Conservation (phyloP, 2,888 invertebrate species). For the Apamea anceps region DNA sequence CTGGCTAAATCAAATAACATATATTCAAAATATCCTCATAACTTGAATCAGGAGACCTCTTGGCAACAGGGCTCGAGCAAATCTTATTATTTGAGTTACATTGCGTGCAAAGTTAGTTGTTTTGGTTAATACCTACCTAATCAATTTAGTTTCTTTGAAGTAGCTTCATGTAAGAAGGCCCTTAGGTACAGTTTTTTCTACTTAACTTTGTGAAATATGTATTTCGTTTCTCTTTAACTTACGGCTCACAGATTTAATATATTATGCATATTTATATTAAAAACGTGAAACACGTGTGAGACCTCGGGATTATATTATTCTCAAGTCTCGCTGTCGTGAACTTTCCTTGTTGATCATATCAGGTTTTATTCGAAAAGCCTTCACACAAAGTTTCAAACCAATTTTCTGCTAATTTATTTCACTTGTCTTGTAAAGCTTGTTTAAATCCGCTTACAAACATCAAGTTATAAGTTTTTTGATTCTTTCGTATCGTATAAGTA, state of each 20-base stretch:
- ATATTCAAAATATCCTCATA: neutral
- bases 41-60: neutral
- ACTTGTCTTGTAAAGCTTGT: neutral
- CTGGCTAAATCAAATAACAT: neutral
- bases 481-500: neutral
- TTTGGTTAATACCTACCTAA: neutral
- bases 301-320: neutral
- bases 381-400: neutral
- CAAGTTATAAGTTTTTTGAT: neutral
- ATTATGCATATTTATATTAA: slow-evolving; percentile 32
- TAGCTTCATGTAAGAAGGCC: neutral
- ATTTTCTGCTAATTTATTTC: slow-evolving; percentile 3
- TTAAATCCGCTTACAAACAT: neutral
- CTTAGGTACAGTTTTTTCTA: neutral
- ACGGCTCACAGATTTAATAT: slow-evolving; percentile 8
- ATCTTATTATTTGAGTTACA: slow-evolving; percentile 10
- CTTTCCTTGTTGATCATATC: slow-evolving; percentile 1
- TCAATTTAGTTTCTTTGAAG: slow-evolving; percentile 13
- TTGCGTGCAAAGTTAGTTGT: slow-evolving; percentile 3
- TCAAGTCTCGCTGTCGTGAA: neutral
- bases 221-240: slow-evolving; percentile 2
- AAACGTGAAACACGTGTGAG: slow-evolving; percentile 9
- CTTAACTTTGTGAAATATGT: neutral
- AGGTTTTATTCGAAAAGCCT: slow-evolving; percentile 11
- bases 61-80: neutral